Base-by-base conservation (phyloP, 2,888 invertebrate species). In the Yponomeuta malinellus region DNA sequence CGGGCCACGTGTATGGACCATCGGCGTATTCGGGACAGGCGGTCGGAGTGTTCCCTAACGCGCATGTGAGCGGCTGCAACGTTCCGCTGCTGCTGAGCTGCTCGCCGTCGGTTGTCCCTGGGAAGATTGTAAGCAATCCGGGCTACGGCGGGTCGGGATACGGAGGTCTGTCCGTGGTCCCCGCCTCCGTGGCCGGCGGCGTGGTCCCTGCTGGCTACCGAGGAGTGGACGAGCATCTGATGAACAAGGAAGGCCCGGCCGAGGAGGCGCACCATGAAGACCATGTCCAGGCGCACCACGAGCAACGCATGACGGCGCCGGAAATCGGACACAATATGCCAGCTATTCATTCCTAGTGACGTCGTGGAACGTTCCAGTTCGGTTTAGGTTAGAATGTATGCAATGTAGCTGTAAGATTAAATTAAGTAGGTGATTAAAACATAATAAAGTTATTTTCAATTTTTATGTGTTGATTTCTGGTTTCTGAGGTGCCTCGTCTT, bases 21-120 rank as follows among this genome's bases (percentile, higher is more conserved):
- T 73, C 78, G 2, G 73, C 74, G 6, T 71, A 72, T 0, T 72
- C 83, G 2, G 31, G 79, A 0, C 79, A 81, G 23, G 78, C 84
- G 8, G 84, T 85, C 10, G 86, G 89, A 2, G 79, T 89, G 71
- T 90, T 90, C 76, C 89, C 89, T 0, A 85, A 83, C 67, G 86
- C 84, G 0, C 85, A 86, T 68, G 78, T 78, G 0, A 85, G 85
- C 23, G 85, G 85, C 0, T 88, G 88, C 74, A 83, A 79, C 64
- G 81, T 89, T 3, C 91, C 91, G 0, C 77, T 91, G 10, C 78
- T 91, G 65, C 82, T 92, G 73, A 90, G 88, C 74, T 92, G 91
- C 71, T 81, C 89, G 1, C 91, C 91, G 0, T 81, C 85, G 0
- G 82, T 92, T 72, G 82, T 84, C 1, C 77, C 83, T 1, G 90